Conservation (phyloP, 2,113 vertebrate species). For the Jaculus jaculus region DNA sequence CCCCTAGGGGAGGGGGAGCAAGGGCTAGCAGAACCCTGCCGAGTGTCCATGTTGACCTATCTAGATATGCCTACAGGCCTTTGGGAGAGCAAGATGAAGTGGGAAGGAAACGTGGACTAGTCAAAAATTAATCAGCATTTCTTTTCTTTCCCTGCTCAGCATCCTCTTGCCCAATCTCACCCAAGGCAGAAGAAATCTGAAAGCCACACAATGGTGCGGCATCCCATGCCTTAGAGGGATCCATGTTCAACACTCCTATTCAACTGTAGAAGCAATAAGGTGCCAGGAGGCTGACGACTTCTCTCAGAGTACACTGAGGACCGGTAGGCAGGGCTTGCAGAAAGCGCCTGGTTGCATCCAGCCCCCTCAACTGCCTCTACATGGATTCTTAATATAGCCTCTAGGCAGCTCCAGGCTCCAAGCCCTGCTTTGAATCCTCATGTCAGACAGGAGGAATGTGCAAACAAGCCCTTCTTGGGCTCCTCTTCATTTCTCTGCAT, state of each 20-base stretch:
- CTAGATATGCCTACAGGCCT: background rate
- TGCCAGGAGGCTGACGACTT: background rate
- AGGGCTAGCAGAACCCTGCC: too few species aligned
- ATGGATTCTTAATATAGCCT: background rate
- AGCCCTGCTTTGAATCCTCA: background rate
- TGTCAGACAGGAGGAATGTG: background rate
- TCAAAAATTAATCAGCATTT: background rate
- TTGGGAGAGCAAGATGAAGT: background rate
- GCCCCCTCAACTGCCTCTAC: background rate
- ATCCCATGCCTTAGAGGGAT: background rate
- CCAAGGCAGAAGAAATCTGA: background rate
- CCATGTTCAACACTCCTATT: background rate
- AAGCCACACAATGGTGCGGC: fast-evolving
- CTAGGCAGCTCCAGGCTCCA: background rate
- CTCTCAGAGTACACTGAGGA: background rate
- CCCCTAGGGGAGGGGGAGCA: fast-evolving
- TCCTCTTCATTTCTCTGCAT: background rate
- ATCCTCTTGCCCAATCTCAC: background rate
- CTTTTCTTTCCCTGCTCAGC: background rate
- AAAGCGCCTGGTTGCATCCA: background rate
- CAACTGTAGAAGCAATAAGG: fast-evolving
- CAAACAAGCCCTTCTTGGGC: background rate
- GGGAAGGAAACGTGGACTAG: background rate
- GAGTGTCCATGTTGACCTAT: background rate
- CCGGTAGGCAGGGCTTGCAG: background rate